Conservation (phyloP, 30 jellyfish, hydroid and myxozoan genomes). For the Sanderia malayensis region DNA sequence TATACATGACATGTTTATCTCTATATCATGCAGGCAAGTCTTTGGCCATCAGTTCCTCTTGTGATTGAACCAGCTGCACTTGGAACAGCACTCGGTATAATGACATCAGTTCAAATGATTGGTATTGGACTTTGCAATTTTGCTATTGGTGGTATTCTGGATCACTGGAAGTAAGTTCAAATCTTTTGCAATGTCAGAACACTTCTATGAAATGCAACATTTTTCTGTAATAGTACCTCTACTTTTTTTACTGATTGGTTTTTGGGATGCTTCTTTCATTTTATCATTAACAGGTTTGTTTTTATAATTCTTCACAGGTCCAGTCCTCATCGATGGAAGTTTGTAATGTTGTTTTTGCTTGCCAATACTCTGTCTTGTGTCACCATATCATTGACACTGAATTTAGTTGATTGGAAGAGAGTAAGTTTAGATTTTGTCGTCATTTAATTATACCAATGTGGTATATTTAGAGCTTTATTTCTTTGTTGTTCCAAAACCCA, state of each 20-base stretch:
- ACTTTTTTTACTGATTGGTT: too few species aligned
- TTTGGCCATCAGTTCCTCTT: slow-evolving; percentile 93
- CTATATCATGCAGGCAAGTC: slow-evolving; percentile 56
- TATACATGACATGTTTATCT: too few species aligned
- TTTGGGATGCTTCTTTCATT: too few species aligned
- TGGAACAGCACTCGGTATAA: slow-evolving; percentile 91
- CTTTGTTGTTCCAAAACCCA: too few species aligned
- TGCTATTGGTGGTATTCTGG: slow-evolving; percentile 77
- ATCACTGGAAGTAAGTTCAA: slow-evolving; percentile 67
- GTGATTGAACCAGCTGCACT: slow-evolving; percentile 67
- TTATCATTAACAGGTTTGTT: too few species aligned
- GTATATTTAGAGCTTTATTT: too few species aligned
- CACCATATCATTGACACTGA: slow-evolving; percentile 31
- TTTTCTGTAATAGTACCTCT: too few species aligned
- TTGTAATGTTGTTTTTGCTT: slow-evolving; percentile 70
- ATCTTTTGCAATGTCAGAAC: too few species aligned
- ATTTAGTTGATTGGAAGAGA: slow-evolving; percentile 71
- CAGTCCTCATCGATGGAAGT: slow-evolving; percentile 68
- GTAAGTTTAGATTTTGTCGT: slow-evolving; percentile 22
- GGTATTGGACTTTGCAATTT: slow-evolving; percentile 77
- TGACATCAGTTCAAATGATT: slow-evolving; percentile 90
- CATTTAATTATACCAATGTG: not conserved
- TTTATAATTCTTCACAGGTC: slow-evolving; percentile 15
- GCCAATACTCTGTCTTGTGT: slow-evolving; percentile 76
- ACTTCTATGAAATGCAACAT: too few species aligned